Evolutionary conservation across 2,888 invertebrate species (phyloP).

Genomic region (Geophilus truncorum): DNA sequence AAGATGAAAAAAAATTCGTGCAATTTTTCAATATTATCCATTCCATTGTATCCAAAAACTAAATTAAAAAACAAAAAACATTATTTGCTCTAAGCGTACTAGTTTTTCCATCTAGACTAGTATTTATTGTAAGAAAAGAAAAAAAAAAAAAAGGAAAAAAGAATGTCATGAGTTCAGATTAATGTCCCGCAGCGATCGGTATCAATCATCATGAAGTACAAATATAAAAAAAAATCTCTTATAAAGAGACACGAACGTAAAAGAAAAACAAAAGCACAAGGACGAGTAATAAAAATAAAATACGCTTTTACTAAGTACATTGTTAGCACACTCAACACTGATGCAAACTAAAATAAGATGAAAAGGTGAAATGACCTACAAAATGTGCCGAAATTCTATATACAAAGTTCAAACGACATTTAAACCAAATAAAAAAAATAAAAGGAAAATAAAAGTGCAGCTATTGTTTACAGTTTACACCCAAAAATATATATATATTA

Average conservation of each 20-base stretch:
- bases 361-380: not conserved
- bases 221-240: constrained; percentile 14
- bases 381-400: not conserved
- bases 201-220: constrained; percentile 19
- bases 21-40: too few species aligned
- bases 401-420: not conserved
- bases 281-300: too few species aligned
- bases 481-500: not conserved
- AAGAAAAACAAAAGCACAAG: not conserved
- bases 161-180: constrained; percentile 2
- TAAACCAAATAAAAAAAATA: not conserved
- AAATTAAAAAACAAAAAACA: not conserved
- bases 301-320: constrained; percentile 3
- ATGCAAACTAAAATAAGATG: not conserved
- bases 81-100: too few species aligned
- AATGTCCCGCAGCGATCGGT: not conserved
- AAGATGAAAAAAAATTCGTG: too few species aligned
- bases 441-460: not conserved
- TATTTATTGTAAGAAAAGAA: not conserved
- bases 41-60: too few species aligned
- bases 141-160: not conserved
- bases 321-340: not conserved
- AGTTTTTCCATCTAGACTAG: too few species aligned
- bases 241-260: constrained; percentile 6
- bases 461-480: not conserved